Evolutionary conservation across 2,797 vertebrate genomes (phyloP).

Genomic region (Chelon labrosus): DNA sequence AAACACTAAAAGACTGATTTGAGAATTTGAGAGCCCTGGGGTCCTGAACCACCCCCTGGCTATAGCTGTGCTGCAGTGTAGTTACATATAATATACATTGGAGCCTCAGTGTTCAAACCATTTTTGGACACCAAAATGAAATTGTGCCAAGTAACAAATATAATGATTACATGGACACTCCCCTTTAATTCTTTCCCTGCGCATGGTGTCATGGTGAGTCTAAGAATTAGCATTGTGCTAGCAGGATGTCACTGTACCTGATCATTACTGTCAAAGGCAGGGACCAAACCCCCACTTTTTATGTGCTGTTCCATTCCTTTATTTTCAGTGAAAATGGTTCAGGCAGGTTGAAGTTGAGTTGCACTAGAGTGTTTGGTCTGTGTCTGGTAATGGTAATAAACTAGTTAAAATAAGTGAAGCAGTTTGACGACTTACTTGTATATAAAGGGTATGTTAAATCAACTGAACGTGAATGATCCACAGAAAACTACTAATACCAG

Average conservation of each 20-base stretch:
- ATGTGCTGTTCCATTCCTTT: background rate
- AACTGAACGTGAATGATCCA: constrained; percentile 46
- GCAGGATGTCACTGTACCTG: constrained; percentile 6
- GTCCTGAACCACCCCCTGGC: background rate
- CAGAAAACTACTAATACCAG: constrained; percentile 31
- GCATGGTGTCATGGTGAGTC: background rate
- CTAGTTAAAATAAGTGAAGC: background rate
- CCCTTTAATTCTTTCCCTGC: background rate
- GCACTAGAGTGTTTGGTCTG: constrained; percentile 8
- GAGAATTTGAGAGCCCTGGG: background rate
- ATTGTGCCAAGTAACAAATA: constrained; percentile 3
- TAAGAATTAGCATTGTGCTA: constrained; percentile 1
- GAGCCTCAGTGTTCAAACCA: background rate
- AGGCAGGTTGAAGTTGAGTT: background rate
- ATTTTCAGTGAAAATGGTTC: too few species aligned
- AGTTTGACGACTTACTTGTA: background rate
- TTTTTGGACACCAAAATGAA: constrained; percentile 5
- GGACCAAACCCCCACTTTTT: background rate
- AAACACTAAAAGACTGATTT: background rate
- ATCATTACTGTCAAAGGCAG: constrained; percentile 5
- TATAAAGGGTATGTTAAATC: constrained; percentile 8
- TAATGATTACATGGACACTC: constrained; percentile 17
- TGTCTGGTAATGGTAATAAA: background rate
- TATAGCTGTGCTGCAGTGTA: background rate
- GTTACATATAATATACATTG: background rate